Base-by-base conservation (phyloP, 2,888 invertebrate genomes). In the Timema cristinae region DNA sequence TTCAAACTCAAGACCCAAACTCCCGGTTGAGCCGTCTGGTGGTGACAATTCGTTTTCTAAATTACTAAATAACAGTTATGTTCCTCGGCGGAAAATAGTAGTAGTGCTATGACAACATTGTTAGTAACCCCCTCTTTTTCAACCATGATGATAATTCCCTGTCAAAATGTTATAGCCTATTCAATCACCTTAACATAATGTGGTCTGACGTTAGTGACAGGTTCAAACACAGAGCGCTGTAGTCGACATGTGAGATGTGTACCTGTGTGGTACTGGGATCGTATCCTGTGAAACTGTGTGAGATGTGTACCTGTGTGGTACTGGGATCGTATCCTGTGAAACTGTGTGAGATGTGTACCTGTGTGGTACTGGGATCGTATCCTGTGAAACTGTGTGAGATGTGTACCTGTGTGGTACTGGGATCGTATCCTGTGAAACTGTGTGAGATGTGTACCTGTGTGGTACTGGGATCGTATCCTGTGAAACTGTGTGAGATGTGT, bases 381-480 rank as follows among this genome's bases (percentile, higher is more conserved):
- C 66, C 73, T 71, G 15, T 66, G 52, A 71, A 69, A 72, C 72
- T 73, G 76, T 69, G 67, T 69, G 67, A 69, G 32, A 32, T 32
- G 32, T 32, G 32, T 71, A 73, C 73, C 73, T 71, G 71, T 15
- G n/a, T 66, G 54, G 63, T 71, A 73, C 56, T 73, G 71, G n/a
- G 73, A 49, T 16, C 73, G 71, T 51, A 73, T 68, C 66, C 73
- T 71, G 15, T 66, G 52, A 71, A 69, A 72, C 72, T 73, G 76
- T 69, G 67, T 69, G 67, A 69, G 32, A 32, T 32, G 32, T 32
- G 32, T 71, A 73, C 73, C 73, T 71, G 71, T 15, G n/a, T 66
- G 54, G 63, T 71, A 73, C 56, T 73, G 71, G n/a, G 73, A 49
- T 16, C 73, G 71, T 51, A 73, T 68, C 66, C 73, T 71, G 15